Conservation (phyloP, 2,888 invertebrate genomes). For the Chouioia cunea region DNA sequence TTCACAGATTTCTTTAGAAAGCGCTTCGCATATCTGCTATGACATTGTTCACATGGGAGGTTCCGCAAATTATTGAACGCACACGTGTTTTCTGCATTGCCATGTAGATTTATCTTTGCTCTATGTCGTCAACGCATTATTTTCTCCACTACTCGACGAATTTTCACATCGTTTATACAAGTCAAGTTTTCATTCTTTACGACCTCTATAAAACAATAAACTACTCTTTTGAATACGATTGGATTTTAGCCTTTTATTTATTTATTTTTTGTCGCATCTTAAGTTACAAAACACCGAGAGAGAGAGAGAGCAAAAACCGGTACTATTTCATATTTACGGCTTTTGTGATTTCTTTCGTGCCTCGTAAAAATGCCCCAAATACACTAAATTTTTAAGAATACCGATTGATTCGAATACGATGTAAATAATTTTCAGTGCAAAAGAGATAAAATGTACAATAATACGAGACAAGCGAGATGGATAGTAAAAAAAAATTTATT, state of each 20-base stretch:
- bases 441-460: no score
- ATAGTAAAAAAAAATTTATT: constrained; percentile 23
- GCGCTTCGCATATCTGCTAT: not conserved
- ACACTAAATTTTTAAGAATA: constrained; percentile 41
- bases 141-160: no score
- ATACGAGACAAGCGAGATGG: constrained; percentile 10
- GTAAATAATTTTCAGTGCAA: not conserved
- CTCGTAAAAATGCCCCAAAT: constrained; percentile 44
- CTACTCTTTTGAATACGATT: constrained; percentile 53
- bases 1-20: not conserved
- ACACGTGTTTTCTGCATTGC: no score
- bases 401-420: constrained; percentile 33
- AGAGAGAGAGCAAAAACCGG: constrained; percentile 47
- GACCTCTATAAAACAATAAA: constrained; percentile 65
- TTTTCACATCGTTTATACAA: no score
- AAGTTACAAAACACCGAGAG: constrained; percentile 22
- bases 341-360: constrained; percentile 45
- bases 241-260: constrained; percentile 46
- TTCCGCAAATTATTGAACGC: no score
- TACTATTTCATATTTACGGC: constrained; percentile 58
- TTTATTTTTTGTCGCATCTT: constrained; percentile 6
- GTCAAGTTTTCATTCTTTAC: constrained; percentile 54
- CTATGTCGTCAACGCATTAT: no score
- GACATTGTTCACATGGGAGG: no score
- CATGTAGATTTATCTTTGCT: no score